These are phyloP conservation scores for Pristionchus arcanus DNA, from an alignment of 2,888 invertebrate species.

Conservation along the genomic window DNA sequence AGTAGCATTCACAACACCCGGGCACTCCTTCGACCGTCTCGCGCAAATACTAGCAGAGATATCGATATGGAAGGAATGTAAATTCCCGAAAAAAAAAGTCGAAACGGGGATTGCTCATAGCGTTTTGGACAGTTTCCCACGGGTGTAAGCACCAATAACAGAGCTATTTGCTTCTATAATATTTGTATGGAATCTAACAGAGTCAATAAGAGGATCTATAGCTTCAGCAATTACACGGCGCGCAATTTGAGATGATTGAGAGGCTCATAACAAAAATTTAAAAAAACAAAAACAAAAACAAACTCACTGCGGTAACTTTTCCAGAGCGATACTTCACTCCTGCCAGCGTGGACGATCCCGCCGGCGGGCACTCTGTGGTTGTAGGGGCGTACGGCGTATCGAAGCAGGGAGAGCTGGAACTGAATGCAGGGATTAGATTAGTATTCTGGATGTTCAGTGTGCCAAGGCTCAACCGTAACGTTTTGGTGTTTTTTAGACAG, in stretches of 20 bases:
- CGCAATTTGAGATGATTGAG: too few species aligned
- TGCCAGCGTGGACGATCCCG: constrained; percentile 60
- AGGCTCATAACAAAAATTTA: too few species aligned
- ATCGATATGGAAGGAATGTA: neutral
- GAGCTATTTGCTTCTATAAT: too few species aligned
- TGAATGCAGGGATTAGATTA: neutral
- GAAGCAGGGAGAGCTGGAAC: constrained; percentile 68
- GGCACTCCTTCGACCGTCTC: neutral
- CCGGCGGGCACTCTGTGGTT: neutral
- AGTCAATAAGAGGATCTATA: too few species aligned
- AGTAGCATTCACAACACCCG: neutral
- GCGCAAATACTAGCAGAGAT: neutral
- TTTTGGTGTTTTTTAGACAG: neutral
- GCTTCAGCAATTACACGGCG: too few species aligned
- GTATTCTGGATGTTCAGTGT: too few species aligned
- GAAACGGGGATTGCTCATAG: neutral
- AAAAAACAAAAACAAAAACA: too few species aligned
- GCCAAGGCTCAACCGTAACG: too few species aligned
- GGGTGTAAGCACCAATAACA: too few species aligned
- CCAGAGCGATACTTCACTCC: constrained; percentile 68
- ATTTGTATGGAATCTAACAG: too few species aligned
- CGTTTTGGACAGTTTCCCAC: too few species aligned
- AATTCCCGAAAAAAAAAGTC: too few species aligned
- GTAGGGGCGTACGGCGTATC: constrained; percentile 59
- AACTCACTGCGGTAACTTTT: constrained; percentile 60